phyloP scores from a whole-genome alignment of 2,113 vertebrate species.

The Tachysurus fulvidraco region DNA sequence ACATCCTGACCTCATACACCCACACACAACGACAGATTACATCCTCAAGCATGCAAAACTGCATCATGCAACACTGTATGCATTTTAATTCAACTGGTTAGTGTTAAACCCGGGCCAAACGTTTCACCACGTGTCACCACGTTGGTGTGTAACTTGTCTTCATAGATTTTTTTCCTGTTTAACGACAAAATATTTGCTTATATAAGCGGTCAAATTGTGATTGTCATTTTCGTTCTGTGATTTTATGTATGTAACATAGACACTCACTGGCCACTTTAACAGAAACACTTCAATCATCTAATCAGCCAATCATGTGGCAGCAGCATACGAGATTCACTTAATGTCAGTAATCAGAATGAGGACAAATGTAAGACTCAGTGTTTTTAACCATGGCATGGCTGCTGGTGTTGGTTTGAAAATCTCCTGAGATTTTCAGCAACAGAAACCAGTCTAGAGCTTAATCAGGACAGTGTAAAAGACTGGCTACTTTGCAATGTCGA shows the following conservation, averaged over 20 bases:
- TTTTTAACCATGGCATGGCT: background rate
- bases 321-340: background rate
- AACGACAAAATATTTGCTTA: background rate
- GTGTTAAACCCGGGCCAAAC: background rate
- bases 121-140: background rate
- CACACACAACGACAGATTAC: slow-evolving; percentile 28
- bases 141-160: background rate
- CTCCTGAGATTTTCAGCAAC: background rate
- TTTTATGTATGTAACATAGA: background rate
- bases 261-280: background rate
- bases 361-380: background rate
- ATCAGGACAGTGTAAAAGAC: too few relatives aligned
- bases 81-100: background rate
- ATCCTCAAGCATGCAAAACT: slow-evolving; percentile 31
- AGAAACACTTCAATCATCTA: background rate
- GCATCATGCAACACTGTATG: background rate
- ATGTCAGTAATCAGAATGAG: background rate
- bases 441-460: background rate
- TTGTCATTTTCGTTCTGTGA: background rate
- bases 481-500: background rate
- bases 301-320: background rate
- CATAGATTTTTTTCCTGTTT: background rate
- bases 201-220: background rate
- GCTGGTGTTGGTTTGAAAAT: background rate
- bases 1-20: slow-evolving; percentile 28